phyloP scores from a whole-genome alignment of 92 coral and sea anemone species.

The Parazoanthus darwini region DNA sequence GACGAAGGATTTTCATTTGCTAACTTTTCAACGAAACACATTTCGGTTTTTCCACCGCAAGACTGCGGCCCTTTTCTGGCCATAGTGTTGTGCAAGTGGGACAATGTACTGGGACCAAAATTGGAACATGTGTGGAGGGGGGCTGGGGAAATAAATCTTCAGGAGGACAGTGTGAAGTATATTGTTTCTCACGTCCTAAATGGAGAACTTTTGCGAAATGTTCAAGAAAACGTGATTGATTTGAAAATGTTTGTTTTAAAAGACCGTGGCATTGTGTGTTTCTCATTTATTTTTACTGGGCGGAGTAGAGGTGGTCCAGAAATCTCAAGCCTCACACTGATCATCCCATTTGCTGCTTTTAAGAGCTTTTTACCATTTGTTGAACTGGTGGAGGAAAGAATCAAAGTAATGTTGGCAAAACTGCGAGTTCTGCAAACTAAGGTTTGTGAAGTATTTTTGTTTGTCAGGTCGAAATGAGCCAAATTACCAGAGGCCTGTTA shows the following conservation, averaged over 20 bases:
- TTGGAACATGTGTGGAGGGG: constrained; percentile 92
- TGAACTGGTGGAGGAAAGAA: constrained; percentile 88
- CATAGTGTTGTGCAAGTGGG: constrained; percentile 89
- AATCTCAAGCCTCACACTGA: constrained; percentile 74
- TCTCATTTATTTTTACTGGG: constrained; percentile 90
- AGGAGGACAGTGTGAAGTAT: constrained; percentile 85
- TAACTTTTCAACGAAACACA: constrained; percentile 59
- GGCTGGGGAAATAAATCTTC: constrained; percentile 53
- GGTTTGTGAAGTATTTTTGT: constrained; percentile 46
- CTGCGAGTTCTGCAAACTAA: constrained; percentile 89
- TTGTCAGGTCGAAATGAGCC: not conserved
- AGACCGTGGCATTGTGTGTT: constrained; percentile 81
- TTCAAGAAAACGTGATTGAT: constrained; percentile 86
- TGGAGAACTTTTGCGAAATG: constrained; percentile 94
- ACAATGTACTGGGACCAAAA: constrained; percentile 88
- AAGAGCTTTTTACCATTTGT: constrained; percentile 74
- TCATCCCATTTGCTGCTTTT: constrained; percentile 73
- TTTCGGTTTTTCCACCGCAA: constrained; percentile 49
- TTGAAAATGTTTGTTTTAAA: constrained; percentile 88
- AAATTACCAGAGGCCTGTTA: too few species aligned
- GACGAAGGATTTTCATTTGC: too few species aligned
- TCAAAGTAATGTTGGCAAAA: constrained; percentile 87
- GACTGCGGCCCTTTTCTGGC: constrained; percentile 82
- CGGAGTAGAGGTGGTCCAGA: constrained; percentile 70
- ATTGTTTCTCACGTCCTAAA: constrained; percentile 92